Conservation (phyloP, 2,888 invertebrate genomes). For the Cremastinae sp. region DNA sequence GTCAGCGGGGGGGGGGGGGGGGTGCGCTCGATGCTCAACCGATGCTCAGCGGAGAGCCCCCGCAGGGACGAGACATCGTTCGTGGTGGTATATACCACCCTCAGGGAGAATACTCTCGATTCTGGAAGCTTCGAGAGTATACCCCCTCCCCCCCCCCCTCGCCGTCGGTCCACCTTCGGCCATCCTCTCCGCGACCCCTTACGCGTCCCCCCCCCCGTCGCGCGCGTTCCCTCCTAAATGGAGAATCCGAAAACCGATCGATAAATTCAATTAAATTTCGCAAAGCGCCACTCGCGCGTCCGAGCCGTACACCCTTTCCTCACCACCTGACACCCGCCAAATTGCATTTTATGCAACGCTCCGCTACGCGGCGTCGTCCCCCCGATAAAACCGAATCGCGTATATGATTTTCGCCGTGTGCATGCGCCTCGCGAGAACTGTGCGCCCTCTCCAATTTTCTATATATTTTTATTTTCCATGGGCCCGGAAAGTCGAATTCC, state of each 20-base stretch:
- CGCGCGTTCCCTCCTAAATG: slow-evolving; percentile 48
- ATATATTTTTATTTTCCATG: background rate
- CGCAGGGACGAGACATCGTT: slow-evolving; percentile 32
- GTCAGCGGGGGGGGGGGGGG: background rate
- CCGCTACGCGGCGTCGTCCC: slow-evolving; percentile 43
- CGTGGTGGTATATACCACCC: slow-evolving; percentile 42
- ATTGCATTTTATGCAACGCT: slow-evolving; percentile 73
- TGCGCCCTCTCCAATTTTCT: slow-evolving; percentile 10
- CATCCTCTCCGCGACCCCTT: background rate
- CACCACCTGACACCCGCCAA: slow-evolving; percentile 69
- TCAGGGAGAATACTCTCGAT: slow-evolving; percentile 24
- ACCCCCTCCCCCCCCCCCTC: background rate
- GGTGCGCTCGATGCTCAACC: slow-evolving; percentile 33
- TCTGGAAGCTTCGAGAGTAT: slow-evolving; percentile 38
- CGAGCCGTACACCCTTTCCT: slow-evolving; percentile 50
- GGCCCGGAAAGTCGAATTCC: too few species aligned
- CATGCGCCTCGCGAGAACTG: too few species aligned
- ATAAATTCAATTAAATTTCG: slow-evolving; percentile 79
- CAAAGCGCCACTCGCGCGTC: slow-evolving; percentile 68
- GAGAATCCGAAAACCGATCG: slow-evolving; percentile 76
- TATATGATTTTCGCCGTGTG: slow-evolving; percentile 21
- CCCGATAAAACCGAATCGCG: slow-evolving; percentile 50
- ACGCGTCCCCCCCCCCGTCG: slow-evolving; percentile 29
- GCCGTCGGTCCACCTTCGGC: background rate
- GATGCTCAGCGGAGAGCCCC: slow-evolving; percentile 51